These are phyloP conservation scores for Echiichthys vipera DNA, from an alignment of 2,797 vertebrate genomes.

Conservation along the genomic window DNA sequence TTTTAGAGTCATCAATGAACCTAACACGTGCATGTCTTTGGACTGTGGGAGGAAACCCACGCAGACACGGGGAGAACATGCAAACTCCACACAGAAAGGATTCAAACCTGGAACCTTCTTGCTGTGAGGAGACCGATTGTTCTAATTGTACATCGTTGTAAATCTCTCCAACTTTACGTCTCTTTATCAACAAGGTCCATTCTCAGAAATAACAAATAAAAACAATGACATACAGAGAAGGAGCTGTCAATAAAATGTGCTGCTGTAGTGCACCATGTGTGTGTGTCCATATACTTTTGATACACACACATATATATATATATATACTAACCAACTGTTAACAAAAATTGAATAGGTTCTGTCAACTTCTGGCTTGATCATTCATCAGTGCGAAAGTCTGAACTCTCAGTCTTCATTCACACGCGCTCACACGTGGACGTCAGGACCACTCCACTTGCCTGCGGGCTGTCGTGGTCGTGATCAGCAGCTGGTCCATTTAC, in stretches of 20 bases:
- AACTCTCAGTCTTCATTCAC: constrained; percentile 14
- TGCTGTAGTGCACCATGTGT: neutral
- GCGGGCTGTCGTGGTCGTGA: constrained; percentile 21
- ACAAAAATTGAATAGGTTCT: neutral
- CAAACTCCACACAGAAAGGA: no score
- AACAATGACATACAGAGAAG: neutral
- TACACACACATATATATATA: neutral
- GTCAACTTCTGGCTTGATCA: neutral
- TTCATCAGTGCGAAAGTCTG: constrained; percentile 34
- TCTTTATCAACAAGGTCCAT: neutral
- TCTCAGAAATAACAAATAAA: neutral
- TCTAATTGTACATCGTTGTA: neutral
- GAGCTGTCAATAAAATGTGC: constrained; percentile 9
- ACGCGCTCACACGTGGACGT: constrained; percentile 19
- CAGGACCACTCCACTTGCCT: constrained; percentile 7
- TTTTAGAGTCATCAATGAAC: no score
- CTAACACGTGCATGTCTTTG: no score
- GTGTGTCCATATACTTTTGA: neutral
- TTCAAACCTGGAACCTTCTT: no score
- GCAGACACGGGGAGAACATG: no score
- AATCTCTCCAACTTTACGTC: neutral
- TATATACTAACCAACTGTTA: neutral
- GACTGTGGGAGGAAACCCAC: no score
- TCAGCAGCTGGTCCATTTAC: constrained; percentile 39
- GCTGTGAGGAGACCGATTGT: no score